Evolutionary conservation across 1,140 invertebrate species (phyloP), one percentile per base, ranked within the genome.

Genomic region (Andricus grossulariae): DNA sequence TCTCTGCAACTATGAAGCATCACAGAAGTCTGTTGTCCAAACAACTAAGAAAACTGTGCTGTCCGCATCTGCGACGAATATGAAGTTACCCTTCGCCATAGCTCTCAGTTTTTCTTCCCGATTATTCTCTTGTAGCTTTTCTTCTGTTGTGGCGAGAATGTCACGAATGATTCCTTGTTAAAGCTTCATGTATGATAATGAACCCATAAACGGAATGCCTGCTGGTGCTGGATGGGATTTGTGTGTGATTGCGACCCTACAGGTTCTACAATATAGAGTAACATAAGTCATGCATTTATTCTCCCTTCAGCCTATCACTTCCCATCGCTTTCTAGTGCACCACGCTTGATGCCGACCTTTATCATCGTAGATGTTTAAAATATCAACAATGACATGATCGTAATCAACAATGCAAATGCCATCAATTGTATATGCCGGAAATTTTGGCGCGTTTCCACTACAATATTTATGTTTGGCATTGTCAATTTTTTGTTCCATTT

Each of bases 1-100:
- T 60, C 57, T 60, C 32, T 60, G 25, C 15, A 60, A 13, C 57
- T 21, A 60, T 12, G 57, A 60, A 7, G 11, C 57, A 60, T 60
- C 57, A 5, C 57, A 39, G 15, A 25, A 3, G 5, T 16, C 57
- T 60, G 57, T 32, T 13, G 19, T 15, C 19, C 19, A 60, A 3
- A 25, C 3, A 25, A n/a, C n/a, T n/a, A 25, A 3, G 3, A 3
- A 3, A 3, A 1, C 3, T 1, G 3, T 1, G 3, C 55, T 19
- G 3, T 57, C 55, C 19, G 7, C 7, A 25, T 4, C 6, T 10
- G 4, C 21, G 1, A 18, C 16, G 25, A 25, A 25, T 18, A 25
- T 11, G 12, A 57, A 32, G 11, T 12, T 5, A 12, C n/a, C n/a
- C 13, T 25, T 57, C 25, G 19, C 21, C 4, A 21, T 25, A 10